A percentile compares a stretch with the other conserved stretches of the same genome.
phyloP scores from a whole-genome alignment of 1,140 invertebrate genomes.

The Megathymus violae region DNA sequence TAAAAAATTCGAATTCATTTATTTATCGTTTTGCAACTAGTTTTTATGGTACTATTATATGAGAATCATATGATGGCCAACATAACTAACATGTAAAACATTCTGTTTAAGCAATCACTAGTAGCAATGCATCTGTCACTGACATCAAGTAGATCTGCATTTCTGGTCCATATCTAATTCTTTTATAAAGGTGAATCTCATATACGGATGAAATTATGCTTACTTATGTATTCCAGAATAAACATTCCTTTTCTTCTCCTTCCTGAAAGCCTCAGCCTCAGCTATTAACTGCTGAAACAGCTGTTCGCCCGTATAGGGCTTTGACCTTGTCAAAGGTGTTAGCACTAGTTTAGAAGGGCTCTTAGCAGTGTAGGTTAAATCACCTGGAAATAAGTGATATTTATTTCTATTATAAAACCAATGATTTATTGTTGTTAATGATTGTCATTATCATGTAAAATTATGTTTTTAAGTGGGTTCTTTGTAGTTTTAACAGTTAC shows the following conservation, averaged over 20 bases:
- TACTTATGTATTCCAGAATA: conserved; percentile 92
- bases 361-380: conserved; percentile 87
- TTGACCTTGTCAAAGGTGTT: conserved; percentile 86
- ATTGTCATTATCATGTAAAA: conserved; percentile 12
- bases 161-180: too few species aligned
- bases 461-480: not conserved
- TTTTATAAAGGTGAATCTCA: too few species aligned
- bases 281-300: conserved; percentile 87
- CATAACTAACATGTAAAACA: too few species aligned
- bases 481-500: too few species aligned
- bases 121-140: too few species aligned
- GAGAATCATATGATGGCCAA: too few species aligned
- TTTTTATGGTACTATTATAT: too few species aligned
- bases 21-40: too few species aligned
- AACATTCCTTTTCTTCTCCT: conserved; percentile 91
- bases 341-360: conserved; percentile 86
- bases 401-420: not conserved
- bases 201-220: conserved; percentile 35
- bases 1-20: too few species aligned
- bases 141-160: too few species aligned
- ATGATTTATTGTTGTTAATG: too few species aligned
- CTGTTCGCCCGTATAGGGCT: conserved; percentile 86
- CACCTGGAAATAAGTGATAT: conserved; percentile 65
- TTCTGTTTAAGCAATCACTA: too few species aligned
- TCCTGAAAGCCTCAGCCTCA: conserved; percentile 90